Evolutionary conservation across 2,797 vertebrate genomes (phyloP), one percentile per base, ranked within the genome.

Genomic region (Staurois parvus): DNA sequence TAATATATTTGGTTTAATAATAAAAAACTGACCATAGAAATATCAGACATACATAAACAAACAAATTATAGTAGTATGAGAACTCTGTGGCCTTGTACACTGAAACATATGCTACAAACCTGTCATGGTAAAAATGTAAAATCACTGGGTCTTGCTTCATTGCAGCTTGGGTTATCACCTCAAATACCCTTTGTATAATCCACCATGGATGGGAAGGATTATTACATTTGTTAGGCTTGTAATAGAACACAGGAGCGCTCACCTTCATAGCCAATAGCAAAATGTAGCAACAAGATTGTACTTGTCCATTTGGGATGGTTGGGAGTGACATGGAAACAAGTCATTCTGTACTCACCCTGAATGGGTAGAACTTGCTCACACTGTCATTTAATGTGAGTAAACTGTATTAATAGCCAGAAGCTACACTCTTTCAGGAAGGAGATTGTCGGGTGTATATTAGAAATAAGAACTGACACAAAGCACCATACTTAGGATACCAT

Each of bases 221-320:
- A 56, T 80, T 26, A 28, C 26, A 17, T 29, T 37, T 37, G 37
- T 37, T 37, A 9, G 37, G 10, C 37, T 77, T 77, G 76, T 64
- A 15, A 66, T 21, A 40, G 26, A 34, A 59, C 26, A 30, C 62
- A 12, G 62, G 42, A 28, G 15, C 19, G 15, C 34, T 67, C 62
- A 79, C 76, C n/a, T 32, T 37, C 10, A 32, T 26, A 37, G 32
- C 79, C 48, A 6, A 30, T 34, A 9, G 45, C 79, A 37, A 21
- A 48, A 56, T 72, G 19, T 9, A 24, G 15, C 17, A 45, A 81
- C 79, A 81, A 56, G 79, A 59, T 37, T 13, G 3, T 29, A 59
- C 79, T 81, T 72, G 79, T 59, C 72, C 34, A 40, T 72, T 81
- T 81, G 79, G 34, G 79, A 15, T 72, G 79, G 42, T 70, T 80